Conservation (phyloP, 2,797 vertebrate species). For the Sebastes iracundus region DNA sequence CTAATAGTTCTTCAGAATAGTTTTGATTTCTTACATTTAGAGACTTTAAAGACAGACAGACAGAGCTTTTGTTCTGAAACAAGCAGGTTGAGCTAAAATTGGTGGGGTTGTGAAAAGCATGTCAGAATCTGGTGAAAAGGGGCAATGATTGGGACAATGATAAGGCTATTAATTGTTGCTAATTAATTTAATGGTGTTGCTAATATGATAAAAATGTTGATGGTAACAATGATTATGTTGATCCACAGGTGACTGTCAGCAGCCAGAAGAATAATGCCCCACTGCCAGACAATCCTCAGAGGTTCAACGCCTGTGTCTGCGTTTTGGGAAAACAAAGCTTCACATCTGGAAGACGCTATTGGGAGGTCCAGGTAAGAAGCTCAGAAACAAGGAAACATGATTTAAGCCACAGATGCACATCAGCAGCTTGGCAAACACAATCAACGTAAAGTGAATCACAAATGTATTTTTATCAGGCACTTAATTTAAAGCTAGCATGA, state of each 20-base stretch:
- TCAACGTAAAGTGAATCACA: background rate
- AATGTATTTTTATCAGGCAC: background rate
- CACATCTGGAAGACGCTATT: conserved; percentile 74
- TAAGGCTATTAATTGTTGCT: no score
- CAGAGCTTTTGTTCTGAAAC: background rate
- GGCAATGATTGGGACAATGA: background rate
- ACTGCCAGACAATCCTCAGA: conserved; percentile 29
- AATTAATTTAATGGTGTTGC: background rate
- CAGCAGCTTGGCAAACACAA: background rate
- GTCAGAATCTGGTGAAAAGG: background rate
- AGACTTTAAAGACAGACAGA: background rate
- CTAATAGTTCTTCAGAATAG: background rate
- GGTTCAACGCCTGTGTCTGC: conserved; percentile 80
- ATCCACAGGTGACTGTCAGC: conserved; percentile 67
- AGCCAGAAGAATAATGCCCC: conserved; percentile 15
- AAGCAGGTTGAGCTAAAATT: background rate
- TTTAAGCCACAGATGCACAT: background rate
- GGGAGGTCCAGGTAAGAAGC: conserved; percentile 74
- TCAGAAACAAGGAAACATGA: background rate
- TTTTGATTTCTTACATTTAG: background rate
- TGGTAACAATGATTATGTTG: background rate
- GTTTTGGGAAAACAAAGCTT: conserved; percentile 79
- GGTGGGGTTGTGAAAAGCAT: background rate
- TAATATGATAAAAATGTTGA: background rate
- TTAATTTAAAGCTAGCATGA: background rate